Conservation (phyloP, 2,113 vertebrate species). For the Larimichthys polyactis region DNA sequence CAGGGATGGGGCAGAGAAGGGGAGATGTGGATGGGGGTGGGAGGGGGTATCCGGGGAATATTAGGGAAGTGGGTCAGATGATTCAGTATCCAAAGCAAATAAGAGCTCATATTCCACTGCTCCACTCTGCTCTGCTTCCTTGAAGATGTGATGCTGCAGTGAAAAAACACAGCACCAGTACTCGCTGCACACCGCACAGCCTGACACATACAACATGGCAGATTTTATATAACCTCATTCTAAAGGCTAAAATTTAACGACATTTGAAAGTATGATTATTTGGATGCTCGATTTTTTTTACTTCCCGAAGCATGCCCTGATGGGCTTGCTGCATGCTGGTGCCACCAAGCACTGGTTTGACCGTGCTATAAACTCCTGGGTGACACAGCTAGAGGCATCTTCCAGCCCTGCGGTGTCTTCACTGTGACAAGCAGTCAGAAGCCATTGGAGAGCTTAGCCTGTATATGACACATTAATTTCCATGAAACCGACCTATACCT, state of each 20-base stretch:
- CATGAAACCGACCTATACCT: constrained; percentile 21
- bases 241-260: not conserved
- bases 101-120: constrained; percentile 65
- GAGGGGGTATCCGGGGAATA: constrained; percentile 58
- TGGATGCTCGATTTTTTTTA: constrained; percentile 19
- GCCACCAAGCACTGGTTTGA: constrained; percentile 18
- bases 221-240: not conserved
- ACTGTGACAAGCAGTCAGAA: constrained; percentile 28
- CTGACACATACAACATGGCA: not conserved
- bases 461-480: constrained; percentile 38
- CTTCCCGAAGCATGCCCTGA: constrained; percentile 10
- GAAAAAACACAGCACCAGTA: constrained; percentile 28
- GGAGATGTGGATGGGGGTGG: constrained; percentile 29
- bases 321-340: constrained; percentile 15
- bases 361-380: constrained; percentile 25
- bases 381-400: constrained; percentile 24
- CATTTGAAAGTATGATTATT: not conserved
- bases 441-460: constrained; percentile 19
- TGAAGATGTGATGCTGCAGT: constrained; percentile 60
- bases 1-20: constrained; percentile 35
- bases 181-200: constrained; percentile 12
- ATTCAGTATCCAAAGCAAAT: constrained; percentile 78
- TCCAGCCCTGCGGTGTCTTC: constrained; percentile 5
- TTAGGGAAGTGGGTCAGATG: constrained; percentile 78
- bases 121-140: constrained; percentile 35